Base-by-base conservation (phyloP, 2,113 vertebrate species). In the Castor canadensis region DNA sequence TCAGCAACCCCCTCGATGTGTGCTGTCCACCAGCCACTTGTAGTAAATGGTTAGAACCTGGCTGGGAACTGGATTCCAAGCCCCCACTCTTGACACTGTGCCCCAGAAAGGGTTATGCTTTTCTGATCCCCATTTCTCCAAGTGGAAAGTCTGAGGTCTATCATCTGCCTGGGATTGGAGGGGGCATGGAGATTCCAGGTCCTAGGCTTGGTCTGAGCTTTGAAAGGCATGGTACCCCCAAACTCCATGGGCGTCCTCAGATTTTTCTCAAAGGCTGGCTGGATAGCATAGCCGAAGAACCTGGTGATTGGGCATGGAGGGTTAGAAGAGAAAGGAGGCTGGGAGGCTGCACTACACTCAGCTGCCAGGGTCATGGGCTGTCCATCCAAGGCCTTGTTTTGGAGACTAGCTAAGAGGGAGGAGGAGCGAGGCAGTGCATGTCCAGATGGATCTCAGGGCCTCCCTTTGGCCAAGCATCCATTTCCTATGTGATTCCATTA, bases 121-220 rank as follows among this genome's bases (percentile, higher is more conserved):
- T 73, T 30, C 58, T 20, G 24, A 54, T 43, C 22, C 24, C 32
- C 22, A 0, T 38, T 43, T 62, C 19, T 60, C 71, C 38, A 5
- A 5, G 56, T 35, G n/a, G 12, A 26, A 67, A 58, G 7, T 6
- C 3, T 52, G 58, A 45, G 11, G 26, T 38, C 45, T 56, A 12
- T 43, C 13, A 1, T n/a, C 64, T 32, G 47, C n/a, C 16, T 13
- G 19, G 73, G 45, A 35, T 32, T 20, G 35, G 22, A 22, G 69
- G 20, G 15, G n/a, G 45, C 11, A 6, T 38, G n/a, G 72, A 49
- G 22, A 43, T 10, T 19, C 62, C 79, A 19, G 67, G 69, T 40
- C 2, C 1, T 7, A 13, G 12, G 66, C 26, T 38, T 20, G 22
- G 26, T 28, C 40, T 1, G 26, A n/a, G 54, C 3, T 1, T 15